These are phyloP conservation scores for Creontiades dilutus DNA, from an alignment of 2,888 invertebrate species.

Conservation along the genomic window DNA sequence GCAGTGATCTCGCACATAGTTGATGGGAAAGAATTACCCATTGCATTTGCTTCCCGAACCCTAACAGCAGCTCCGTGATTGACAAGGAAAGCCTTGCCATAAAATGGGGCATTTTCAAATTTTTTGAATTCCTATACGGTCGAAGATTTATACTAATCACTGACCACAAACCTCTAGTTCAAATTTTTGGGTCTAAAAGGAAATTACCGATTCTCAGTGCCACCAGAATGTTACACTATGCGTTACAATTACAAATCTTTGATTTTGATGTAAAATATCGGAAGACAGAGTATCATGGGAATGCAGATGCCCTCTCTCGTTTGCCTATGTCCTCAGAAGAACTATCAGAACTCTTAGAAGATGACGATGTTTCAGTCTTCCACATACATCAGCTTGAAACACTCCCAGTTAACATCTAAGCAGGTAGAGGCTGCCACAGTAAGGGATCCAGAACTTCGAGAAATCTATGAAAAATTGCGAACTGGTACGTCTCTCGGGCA, in stretches of 20 bases:
- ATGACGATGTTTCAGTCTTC: neutral
- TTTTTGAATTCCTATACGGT: conserved; percentile 78
- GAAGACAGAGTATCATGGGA: conserved; percentile 23
- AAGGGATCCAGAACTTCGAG: neutral
- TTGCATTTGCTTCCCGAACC: conserved; percentile 33
- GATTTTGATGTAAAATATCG: conserved; percentile 55
- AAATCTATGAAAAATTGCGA: neutral
- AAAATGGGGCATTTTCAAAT: conserved; percentile 77
- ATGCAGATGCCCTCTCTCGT: too few species aligned
- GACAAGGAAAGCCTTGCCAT: conserved; percentile 74
- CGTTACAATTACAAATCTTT: conserved; percentile 59
- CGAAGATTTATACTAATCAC: conserved; percentile 77
- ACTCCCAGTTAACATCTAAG: neutral
- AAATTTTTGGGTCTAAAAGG: conserved; percentile 44
- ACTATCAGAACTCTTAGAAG: neutral
- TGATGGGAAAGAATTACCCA: neutral
- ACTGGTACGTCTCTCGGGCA: neutral
- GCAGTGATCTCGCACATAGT: conserved; percentile 44
- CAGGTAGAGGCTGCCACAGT: too few species aligned
- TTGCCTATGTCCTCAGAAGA: conserved; percentile 34
- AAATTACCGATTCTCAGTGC: conserved; percentile 2
- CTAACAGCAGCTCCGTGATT: conserved; percentile 50
- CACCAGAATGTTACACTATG: conserved; percentile 53
- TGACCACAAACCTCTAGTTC: conserved; percentile 77
- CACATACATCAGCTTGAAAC: neutral